A percentile compares a stretch with the other conserved stretches of the same genome.
These are phyloP conservation scores for Cataglyphis albicans DNA, from an alignment of 2,888 invertebrate genomes.

Conservation along the genomic window DNA sequence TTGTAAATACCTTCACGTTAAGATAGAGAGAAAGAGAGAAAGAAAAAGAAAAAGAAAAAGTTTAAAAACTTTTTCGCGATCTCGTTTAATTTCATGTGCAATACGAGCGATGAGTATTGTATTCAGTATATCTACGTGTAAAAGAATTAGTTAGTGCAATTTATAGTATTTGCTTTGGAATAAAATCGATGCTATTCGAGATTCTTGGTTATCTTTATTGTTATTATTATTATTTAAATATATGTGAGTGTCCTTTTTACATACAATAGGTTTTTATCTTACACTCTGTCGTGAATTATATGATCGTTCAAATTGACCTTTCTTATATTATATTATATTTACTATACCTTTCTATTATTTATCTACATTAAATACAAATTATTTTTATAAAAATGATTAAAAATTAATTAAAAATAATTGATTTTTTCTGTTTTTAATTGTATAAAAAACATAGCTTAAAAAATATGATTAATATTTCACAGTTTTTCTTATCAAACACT, in stretches of 20 bases:
- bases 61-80: constrained; percentile 62
- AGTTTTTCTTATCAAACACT: neutral
- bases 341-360: too few relatives aligned
- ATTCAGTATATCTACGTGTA: constrained; percentile 76
- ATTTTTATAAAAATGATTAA: too few relatives aligned
- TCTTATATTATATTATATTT: too few relatives aligned
- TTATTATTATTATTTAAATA: neutral
- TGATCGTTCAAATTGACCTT: too few relatives aligned
- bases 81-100: constrained; percentile 79
- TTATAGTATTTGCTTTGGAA: constrained; percentile 79
- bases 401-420: too few relatives aligned
- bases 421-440: too few relatives aligned
- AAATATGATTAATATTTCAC: too few relatives aligned
- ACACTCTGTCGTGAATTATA: too few relatives aligned
- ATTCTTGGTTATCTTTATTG: neutral
- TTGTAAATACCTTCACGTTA: constrained; percentile 77
- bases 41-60: constrained; percentile 17
- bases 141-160: constrained; percentile 74
- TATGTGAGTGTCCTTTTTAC: too few relatives aligned
- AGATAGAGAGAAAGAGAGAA: constrained; percentile 33
- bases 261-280: too few relatives aligned
- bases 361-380: too few relatives aligned
- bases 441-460: too few relatives aligned
- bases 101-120: constrained; percentile 77
- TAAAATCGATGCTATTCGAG: constrained; percentile 67